Percentiles rank a stretch among this genome's conserved stretches.
phyloP scores from a whole-genome alignment of 2,888 invertebrate genomes.

The Tiliacea aurago region DNA sequence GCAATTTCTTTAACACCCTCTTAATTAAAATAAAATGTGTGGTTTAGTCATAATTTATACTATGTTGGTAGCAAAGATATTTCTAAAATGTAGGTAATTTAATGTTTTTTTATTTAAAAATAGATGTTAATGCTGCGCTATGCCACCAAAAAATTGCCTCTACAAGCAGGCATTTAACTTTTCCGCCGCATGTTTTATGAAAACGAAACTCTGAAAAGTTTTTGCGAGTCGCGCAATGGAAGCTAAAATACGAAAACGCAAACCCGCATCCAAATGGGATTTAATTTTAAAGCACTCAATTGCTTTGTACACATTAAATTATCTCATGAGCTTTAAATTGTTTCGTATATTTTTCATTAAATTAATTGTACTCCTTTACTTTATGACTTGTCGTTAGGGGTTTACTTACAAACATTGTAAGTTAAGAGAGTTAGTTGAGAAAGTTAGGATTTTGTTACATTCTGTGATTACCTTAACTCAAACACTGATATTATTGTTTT shows the following conservation, averaged over 20 bases:
- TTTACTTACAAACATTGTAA: too few species aligned
- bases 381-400: background rate
- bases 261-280: conserved; percentile 44
- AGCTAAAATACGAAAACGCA: conserved; percentile 48
- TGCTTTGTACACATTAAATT: conserved; percentile 34
- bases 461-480: too few species aligned
- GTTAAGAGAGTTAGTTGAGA: too few species aligned
- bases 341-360: conserved; percentile 12
- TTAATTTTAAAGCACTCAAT: conserved; percentile 49
- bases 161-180: conserved; percentile 4
- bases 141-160: background rate
- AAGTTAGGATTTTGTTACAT: too few species aligned
- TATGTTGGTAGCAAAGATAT: too few species aligned
- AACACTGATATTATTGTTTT: too few species aligned
- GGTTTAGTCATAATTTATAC: too few species aligned
- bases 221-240: conserved; percentile 37
- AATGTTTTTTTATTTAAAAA: too few species aligned
- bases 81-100: too few species aligned
- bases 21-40: too few species aligned
- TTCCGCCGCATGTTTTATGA: conserved; percentile 18
- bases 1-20: too few species aligned
- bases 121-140: background rate
- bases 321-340: conserved; percentile 27
- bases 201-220: conserved; percentile 22
- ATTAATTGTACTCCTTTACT: background rate